A percentile compares a stretch with the other conserved stretches of the same genome.
phyloP scores from a whole-genome alignment of 2,113 vertebrate species.

The Phylloscopus trochilus region DNA sequence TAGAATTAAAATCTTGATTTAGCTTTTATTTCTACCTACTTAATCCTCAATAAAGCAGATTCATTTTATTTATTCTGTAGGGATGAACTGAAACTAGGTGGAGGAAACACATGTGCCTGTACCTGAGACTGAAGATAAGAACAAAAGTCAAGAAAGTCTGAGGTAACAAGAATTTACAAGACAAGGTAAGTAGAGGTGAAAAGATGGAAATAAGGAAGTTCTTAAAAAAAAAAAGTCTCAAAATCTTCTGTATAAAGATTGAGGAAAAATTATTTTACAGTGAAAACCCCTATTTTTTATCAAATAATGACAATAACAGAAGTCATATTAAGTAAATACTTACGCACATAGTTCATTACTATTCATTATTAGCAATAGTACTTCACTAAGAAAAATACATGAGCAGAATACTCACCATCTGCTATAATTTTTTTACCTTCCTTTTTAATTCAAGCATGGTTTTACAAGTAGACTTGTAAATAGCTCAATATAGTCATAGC shows the following conservation, averaged over 20 bases:
- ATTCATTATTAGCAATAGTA: background rate
- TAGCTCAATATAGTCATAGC: background rate
- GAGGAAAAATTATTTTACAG: background rate
- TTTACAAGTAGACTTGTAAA: background rate
- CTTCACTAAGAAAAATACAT: background rate
- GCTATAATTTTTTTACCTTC: background rate
- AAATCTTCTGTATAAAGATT: background rate
- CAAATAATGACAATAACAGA: background rate
- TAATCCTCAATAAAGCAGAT: background rate
- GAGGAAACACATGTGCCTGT: background rate
- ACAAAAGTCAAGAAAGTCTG: background rate
- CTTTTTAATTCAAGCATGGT: background rate
- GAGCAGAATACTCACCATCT: background rate
- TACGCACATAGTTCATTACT: background rate
- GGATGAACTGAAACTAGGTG: background rate
- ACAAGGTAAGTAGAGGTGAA: background rate
- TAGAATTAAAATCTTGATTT: background rate
- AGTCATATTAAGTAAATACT: background rate
- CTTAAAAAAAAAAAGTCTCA: background rate
- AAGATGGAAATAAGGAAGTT: background rate
- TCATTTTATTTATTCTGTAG: background rate
- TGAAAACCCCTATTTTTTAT: background rate
- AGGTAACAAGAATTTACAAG: background rate
- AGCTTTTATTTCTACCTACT: background rate
- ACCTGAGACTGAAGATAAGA: background rate